These are phyloP conservation scores for Nephila pilipes DNA, from an alignment of 1,140 invertebrate species.

Conservation along the genomic window DNA sequence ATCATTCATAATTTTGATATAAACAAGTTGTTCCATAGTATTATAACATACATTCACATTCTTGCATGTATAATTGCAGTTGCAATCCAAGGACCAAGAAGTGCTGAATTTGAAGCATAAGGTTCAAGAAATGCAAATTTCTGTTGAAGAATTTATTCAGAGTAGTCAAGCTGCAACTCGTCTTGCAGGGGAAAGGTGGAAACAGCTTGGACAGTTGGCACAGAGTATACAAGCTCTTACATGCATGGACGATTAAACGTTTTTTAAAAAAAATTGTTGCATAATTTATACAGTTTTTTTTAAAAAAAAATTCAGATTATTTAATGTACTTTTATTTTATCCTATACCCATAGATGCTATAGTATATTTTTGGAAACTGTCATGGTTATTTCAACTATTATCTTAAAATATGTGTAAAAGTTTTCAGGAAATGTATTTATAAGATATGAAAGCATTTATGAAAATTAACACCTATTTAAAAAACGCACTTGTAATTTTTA, in stretches of 20 bases:
- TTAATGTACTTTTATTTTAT: not conserved
- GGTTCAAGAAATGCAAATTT: slow-evolving; percentile 73
- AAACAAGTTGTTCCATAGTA: no score
- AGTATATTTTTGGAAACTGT: not conserved
- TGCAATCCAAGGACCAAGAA: slow-evolving; percentile 55
- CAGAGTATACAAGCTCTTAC: slow-evolving; percentile 70
- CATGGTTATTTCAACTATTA: no score
- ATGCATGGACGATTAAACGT: slow-evolving; percentile 23
- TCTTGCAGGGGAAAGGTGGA: slow-evolving; percentile 68
- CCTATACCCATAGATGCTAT: not conserved
- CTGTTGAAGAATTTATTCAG: slow-evolving; percentile 73
- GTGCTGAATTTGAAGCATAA: slow-evolving; percentile 62
- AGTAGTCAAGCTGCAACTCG: slow-evolving; percentile 52
- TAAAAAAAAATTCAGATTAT: not conserved
- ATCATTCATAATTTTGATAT: no score
- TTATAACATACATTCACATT: not conserved
- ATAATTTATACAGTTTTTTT: not conserved
- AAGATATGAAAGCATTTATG: no score
- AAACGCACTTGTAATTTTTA: no score
- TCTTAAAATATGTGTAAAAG: no score
- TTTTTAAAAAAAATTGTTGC: not conserved
- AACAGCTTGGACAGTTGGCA: slow-evolving; percentile 63
- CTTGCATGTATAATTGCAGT: not conserved
- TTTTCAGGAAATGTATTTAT: no score
- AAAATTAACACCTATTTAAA: no score